Base-by-base conservation (phyloP, 2,888 invertebrate species). In the Dastarcus helophoroides region DNA sequence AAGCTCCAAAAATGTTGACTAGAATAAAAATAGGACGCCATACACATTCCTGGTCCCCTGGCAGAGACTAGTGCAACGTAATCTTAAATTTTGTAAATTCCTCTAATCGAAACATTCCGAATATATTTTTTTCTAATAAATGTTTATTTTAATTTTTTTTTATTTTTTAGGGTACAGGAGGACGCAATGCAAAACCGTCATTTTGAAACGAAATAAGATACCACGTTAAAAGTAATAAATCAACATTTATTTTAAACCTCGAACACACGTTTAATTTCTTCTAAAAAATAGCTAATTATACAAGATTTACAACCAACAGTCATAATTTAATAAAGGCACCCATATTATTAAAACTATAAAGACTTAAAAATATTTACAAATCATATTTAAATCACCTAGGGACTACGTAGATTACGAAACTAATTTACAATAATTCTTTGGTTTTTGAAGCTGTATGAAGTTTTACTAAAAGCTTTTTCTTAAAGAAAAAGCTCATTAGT, bases 361-460 rank as follows among this genome's bases (percentile, higher is more conserved):
- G 29, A 33, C 36, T 23, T 26, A 32, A 32, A 33, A 36, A 31
- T 27, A 31, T 27, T 31, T 29, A 35, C 29, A 19, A 24, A 29
- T 16, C 14, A 33, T 33, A 40, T 31, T 21, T 37, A 40, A 24
- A 37, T 22, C n/a, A n/a, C n/a, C n/a, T n/a, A n/a, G n/a, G n/a
- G n/a, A n/a, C n/a, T n/a, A n/a, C n/a, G n/a, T 7, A 19, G 6
- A 6, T 19, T 19, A 19, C 6, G 19, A 19, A 6, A 19, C n/a
- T 6, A 13, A 5, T 7, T 26, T 10, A 9, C 7, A 14, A 42
- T 36, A 31, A 42, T 42, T 60, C 58, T 61, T 61, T 61, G 61
- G 61, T 58, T 48, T 51, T 56, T 38, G 45, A 48, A 61, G 61
- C 61, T 60, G 61, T 52, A 61, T 57, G 61, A 58, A 53, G 53